Base-by-base conservation (phyloP, 2,113 vertebrate species). In the Nesospiza acunhae region DNA sequence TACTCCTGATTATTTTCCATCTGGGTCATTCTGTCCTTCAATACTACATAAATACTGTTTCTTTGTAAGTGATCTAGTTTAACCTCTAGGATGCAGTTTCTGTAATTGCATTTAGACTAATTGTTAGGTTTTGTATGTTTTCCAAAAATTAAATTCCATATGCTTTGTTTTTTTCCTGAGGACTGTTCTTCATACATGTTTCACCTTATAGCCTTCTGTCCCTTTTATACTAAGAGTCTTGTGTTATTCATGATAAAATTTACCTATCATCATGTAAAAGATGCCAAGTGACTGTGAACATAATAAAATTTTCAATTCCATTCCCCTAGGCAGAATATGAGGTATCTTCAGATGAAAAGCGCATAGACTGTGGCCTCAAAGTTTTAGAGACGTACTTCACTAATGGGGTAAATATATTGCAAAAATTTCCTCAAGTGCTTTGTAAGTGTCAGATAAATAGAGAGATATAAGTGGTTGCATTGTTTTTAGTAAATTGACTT, bases 261-360 rank as follows among this genome's bases (percentile, higher is more conserved):
- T 74, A 52, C 31, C 24, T 72, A 15, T 39, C 55, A 56, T 89
- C 60, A 30, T 28, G 44, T 85, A 47, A 73, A 80, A 76, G n/a
- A 50, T 92, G 52, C 27, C 30, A 63, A 50, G 27, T 66, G 87
- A 26, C 42, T 79, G 49, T 79, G 66, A 92, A 58, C 7, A 15
- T 35, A 70, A 92, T 31, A 15, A 30, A 31, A 74, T 89, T 64
- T 67, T 78, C 42, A 23, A 6, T 92, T 90, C 83, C 44, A 30
- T 73, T 85, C 33, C 44, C 21, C 30, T 84, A 99, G 99, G 98
- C 98, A 50, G 98, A 98, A 56, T 99, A 99, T 86, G 98, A 99
- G 95, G 98, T 99, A 53, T 98, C 99, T 35, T 96, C 98, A 14
- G 99, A 99, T 39, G 98, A 99, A 95, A 98, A 99, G 94, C 98